Conservation (phyloP, 2,113 vertebrate genomes). For the Gymnocephalus cernua region DNA sequence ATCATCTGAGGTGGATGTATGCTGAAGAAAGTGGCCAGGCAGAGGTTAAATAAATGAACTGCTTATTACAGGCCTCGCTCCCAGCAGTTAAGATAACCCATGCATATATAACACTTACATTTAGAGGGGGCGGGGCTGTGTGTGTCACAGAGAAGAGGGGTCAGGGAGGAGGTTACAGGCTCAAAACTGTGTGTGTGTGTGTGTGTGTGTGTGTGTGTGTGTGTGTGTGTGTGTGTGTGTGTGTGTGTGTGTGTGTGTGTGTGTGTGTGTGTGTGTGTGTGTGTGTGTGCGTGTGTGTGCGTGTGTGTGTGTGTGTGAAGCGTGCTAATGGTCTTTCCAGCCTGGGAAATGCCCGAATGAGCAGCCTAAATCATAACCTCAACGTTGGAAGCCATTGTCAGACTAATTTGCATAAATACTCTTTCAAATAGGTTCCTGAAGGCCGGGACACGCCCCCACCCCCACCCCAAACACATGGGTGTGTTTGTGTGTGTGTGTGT, state of each 20-base stretch:
- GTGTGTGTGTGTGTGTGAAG: conserved; percentile 61
- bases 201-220: conserved; percentile 50
- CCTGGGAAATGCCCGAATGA: conserved; percentile 86
- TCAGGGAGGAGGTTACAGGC: conserved; percentile 69
- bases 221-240: conserved; percentile 61
- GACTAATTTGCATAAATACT: conserved; percentile 90
- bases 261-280: conserved; percentile 64
- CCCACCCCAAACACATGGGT: conserved; percentile 24
- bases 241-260: conserved; percentile 67
- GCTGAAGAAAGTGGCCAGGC: conserved; percentile 15
- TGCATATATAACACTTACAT: conserved; percentile 74
- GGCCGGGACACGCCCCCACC: conserved; percentile 47
- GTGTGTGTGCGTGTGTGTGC: conserved; percentile 61
- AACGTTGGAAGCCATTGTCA: conserved; percentile 88
- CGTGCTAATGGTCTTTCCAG: conserved; percentile 88
- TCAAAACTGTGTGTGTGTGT: conserved; percentile 50
- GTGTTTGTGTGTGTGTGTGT: conserved; percentile 24
- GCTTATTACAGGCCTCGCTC: conserved; percentile 61
- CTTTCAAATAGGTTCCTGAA: conserved; percentile 79
- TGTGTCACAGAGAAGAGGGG: conserved; percentile 52
- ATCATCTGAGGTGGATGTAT: not conserved
- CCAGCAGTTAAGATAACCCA: conserved; percentile 66
- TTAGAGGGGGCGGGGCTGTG: conserved; percentile 50
- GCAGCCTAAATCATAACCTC: conserved; percentile 86
- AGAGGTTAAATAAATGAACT: conserved; percentile 74